phyloP scores from a whole-genome alignment of 2,888 invertebrate genomes.

The Myopa tessellatipennis region DNA sequence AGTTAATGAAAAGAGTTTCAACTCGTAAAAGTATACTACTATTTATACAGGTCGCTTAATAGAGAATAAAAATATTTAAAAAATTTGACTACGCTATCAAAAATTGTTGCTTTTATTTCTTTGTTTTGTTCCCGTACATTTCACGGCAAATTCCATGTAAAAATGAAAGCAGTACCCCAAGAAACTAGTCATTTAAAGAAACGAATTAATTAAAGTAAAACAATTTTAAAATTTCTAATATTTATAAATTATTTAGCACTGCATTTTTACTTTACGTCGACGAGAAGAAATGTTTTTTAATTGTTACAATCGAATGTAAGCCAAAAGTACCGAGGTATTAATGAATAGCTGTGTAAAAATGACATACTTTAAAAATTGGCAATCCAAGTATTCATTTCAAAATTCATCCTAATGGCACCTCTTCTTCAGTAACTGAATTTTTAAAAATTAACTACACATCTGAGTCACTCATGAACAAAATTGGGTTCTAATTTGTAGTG shows the following conservation, averaged over 20 bases:
- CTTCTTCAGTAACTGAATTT: constrained; percentile 26
- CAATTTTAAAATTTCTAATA: not conserved
- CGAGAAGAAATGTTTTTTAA: not conserved
- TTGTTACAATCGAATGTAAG: not conserved
- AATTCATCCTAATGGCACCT: constrained; percentile 36
- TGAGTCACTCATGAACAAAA: not conserved
- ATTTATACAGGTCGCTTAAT: constrained; percentile 32
- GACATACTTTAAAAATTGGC: constrained; percentile 21
- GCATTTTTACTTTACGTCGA: not conserved
- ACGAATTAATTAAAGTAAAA: not conserved
- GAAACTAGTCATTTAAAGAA: not conserved
- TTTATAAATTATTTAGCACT: constrained; percentile 4
- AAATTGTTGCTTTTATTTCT: constrained; percentile 1
- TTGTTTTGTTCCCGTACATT: constrained; percentile 3
- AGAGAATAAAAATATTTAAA: constrained; percentile 7
- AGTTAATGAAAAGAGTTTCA: not conserved
- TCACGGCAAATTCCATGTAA: constrained; percentile 14
- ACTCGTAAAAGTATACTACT: constrained; percentile 8
- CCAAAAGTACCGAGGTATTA: constrained; percentile 3
- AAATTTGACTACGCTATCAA: constrained; percentile 17
- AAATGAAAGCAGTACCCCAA: constrained; percentile 21
- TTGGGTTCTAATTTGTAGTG: constrained; percentile 19
- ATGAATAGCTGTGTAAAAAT: not conserved
- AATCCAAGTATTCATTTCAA: constrained; percentile 24
- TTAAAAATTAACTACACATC: constrained; percentile 25